A percentile compares a stretch with the other conserved stretches of the same genome.
Conservation (phyloP, 2,888 invertebrate genomes). For the Cryptus viduatorius region DNA sequence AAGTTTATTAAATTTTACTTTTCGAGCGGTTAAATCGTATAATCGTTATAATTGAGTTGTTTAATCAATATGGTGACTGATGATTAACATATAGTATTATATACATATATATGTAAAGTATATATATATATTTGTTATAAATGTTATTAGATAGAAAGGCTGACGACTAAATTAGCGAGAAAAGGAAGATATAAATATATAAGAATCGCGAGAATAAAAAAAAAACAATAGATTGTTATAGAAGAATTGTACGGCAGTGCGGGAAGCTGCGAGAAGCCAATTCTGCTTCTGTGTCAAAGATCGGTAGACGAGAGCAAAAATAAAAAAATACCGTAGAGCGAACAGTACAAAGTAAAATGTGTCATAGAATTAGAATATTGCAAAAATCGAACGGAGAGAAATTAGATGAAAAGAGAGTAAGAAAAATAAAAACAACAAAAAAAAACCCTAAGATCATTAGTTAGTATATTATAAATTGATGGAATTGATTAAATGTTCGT, state of each 20-base stretch:
- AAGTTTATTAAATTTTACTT: constrained; percentile 5
- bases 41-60: constrained; percentile 51
- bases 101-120: constrained; percentile 47
- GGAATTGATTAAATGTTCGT: constrained; percentile 43
- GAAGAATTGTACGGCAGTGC: constrained; percentile 20
- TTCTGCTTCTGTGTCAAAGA: constrained; percentile 11
- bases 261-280: constrained; percentile 11
- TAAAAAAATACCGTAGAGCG: constrained; percentile 68
- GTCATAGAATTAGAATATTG: constrained; percentile 45
- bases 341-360: constrained; percentile 75
- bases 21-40: constrained; percentile 18
- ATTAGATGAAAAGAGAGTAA: not conserved
- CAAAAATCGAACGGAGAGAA: constrained; percentile 1
- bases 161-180: constrained; percentile 56
- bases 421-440: constrained; percentile 6
- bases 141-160: constrained; percentile 63
- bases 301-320: constrained; percentile 63
- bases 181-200: constrained; percentile 25
- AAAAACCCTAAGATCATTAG: constrained; percentile 16
- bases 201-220: constrained; percentile 20
- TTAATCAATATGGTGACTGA: constrained; percentile 55
- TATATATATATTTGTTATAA: constrained; percentile 66
- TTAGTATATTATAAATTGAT: constrained; percentile 32
- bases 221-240: constrained; percentile 25
- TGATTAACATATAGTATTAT: constrained; percentile 39